These are phyloP conservation scores for Chrysolina americana DNA, from an alignment of 2,888 invertebrate genomes.

Conservation along the genomic window DNA sequence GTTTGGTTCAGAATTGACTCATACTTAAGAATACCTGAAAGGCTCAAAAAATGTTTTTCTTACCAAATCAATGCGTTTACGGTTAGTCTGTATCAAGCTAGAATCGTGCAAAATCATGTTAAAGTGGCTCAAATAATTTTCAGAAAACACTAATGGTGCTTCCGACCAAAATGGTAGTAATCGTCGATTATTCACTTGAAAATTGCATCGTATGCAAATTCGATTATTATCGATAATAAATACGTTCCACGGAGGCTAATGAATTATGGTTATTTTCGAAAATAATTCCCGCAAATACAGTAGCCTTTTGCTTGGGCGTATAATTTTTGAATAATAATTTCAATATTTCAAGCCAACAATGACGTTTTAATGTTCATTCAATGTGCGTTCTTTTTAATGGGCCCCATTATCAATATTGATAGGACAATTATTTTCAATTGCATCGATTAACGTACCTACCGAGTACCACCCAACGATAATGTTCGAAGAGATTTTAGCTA, in stretches of 20 bases:
- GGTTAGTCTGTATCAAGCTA: too few relatives aligned
- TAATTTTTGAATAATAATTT: constrained; percentile 29
- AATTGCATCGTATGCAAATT: constrained; percentile 32
- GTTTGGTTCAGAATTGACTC: too few relatives aligned
- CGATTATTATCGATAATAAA: constrained; percentile 33
- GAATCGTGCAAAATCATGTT: too few relatives aligned
- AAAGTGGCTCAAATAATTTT: too few relatives aligned
- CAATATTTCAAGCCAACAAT: constrained; percentile 27
- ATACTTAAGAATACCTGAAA: too few relatives aligned
- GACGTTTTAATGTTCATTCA: constrained; percentile 24
- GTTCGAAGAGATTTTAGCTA: neutral
- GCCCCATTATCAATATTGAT: constrained; percentile 30
- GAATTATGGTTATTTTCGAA: constrained; percentile 33
- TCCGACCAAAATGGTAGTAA: neutral
- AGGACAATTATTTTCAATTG: constrained; percentile 32
- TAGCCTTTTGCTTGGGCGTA: constrained; percentile 24
- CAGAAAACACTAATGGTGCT: too few relatives aligned
- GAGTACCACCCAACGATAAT: constrained; percentile 25
- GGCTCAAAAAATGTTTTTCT: too few relatives aligned
- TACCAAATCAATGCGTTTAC: too few relatives aligned
- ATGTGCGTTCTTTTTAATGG: constrained; percentile 30
- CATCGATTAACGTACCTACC: constrained; percentile 29
- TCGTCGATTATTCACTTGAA: neutral
- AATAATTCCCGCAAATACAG: constrained; percentile 24
- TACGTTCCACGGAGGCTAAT: constrained; percentile 28